A percentile compares a stretch with the other conserved stretches of the same genome.
Conservation (phyloP, 2,888 invertebrate species). For the Mermis nigrescens region DNA sequence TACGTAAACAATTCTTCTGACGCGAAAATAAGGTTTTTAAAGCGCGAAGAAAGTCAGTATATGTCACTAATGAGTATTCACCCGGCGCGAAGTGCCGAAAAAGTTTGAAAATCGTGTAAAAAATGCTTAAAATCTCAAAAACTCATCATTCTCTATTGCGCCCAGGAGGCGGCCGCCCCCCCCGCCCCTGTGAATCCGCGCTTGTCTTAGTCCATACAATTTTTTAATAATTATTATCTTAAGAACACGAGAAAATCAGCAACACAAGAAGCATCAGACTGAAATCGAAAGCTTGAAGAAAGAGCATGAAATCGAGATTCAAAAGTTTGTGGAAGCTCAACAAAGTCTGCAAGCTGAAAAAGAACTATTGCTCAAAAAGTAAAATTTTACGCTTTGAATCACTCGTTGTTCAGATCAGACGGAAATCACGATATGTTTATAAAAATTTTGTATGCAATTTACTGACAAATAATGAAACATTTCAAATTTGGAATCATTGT, state of each 20-base stretch:
- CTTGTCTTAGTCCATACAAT: not conserved
- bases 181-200: too few species aligned
- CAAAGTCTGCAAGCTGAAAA: not conserved
- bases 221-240: not conserved
- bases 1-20: too few species aligned
- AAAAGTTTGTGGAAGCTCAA: not conserved
- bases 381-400: not conserved
- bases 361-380: not conserved
- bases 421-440: too few species aligned
- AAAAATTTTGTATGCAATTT: too few species aligned
- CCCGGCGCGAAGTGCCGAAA: not conserved
- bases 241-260: slow-evolving; percentile 10
- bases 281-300: slow-evolving; percentile 6
- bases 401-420: too few species aligned
- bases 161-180: too few species aligned
- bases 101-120: not conserved
- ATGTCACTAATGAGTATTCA: too few species aligned
- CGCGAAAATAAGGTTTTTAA: too few species aligned
- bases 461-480: too few species aligned
- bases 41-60: too few species aligned
- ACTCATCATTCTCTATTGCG: too few species aligned
- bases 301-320: not conserved
- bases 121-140: not conserved
- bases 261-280: slow-evolving; percentile 3
- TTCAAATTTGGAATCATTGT: too few species aligned